Conservation (phyloP, 2,797 vertebrate genomes). For the Acipenser oxyrinchus region DNA sequence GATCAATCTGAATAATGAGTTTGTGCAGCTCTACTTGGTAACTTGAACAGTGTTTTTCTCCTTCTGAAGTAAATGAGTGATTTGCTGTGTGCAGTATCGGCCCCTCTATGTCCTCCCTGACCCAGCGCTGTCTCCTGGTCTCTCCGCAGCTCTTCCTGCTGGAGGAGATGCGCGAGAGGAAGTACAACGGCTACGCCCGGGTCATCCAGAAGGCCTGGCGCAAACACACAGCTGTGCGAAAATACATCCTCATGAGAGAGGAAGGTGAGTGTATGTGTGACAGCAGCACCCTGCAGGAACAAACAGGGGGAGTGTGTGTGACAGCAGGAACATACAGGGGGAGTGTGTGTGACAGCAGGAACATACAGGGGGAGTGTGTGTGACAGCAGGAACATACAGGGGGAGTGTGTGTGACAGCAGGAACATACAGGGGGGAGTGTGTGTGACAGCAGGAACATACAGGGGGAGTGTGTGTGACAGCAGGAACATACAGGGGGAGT, state of each 20-base stretch:
- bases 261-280: slow-evolving; percentile 52
- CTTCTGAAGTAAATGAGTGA: too few species aligned
- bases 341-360: neutral
- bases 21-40: too few species aligned
- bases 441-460: neutral
- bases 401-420: slow-evolving; percentile 15
- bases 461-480: slow-evolving; percentile 24
- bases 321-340: too few species aligned
- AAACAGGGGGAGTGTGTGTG: slow-evolving; percentile 19
- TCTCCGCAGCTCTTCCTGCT: slow-evolving; percentile 63
- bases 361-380: slow-evolving; percentile 19
- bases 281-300: neutral
- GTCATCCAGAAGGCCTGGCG: slow-evolving; percentile 78
- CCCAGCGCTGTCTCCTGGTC: neutral
- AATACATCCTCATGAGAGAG: slow-evolving; percentile 72
- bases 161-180: slow-evolving; percentile 78
- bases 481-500: neutral
- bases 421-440: too few species aligned
- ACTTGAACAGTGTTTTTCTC: too few species aligned
- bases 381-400: slow-evolving; percentile 8
- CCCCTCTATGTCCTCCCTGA: too few species aligned
- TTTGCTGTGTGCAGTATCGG: too few species aligned
- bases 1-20: too few species aligned
- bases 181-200: slow-evolving; percentile 67
- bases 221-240: slow-evolving; percentile 69